Percentiles rank a stretch among this genome's conserved stretches.
phyloP scores from a whole-genome alignment of 2,888 invertebrate genomes.

The Brassicogethes aeneus region DNA sequence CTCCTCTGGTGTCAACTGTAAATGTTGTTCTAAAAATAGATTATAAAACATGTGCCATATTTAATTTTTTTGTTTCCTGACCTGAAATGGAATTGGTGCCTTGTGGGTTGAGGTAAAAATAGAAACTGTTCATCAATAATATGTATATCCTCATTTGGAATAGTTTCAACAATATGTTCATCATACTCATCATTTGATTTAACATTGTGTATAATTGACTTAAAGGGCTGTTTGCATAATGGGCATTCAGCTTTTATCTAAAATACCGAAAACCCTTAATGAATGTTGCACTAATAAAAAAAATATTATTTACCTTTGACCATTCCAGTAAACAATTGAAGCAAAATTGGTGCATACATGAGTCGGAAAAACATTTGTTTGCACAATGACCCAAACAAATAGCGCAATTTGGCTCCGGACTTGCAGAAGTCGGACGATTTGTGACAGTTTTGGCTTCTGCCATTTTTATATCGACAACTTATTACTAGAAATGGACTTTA shows the following conservation, averaged over 20 bases:
- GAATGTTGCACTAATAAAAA: constrained; percentile 1
- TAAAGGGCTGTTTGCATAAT: constrained; percentile 85
- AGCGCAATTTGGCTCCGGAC: constrained; percentile 80
- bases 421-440: constrained; percentile 26
- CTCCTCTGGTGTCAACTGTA: constrained; percentile 52
- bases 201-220: constrained; percentile 87
- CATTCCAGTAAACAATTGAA: constrained; percentile 87
- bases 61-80: constrained; percentile 12
- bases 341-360: constrained; percentile 90
- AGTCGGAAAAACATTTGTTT: constrained; percentile 86
- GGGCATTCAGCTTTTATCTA: constrained; percentile 91
- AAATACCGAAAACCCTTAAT: constrained; percentile 24
- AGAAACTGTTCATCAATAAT: constrained; percentile 27
- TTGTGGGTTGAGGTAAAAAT: constrained; percentile 26
- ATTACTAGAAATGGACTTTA: background rate
- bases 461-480: constrained; percentile 24
- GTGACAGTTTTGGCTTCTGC: constrained; percentile 25
- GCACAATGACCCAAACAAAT: constrained; percentile 82
- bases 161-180: constrained; percentile 53
- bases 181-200: constrained; percentile 82
- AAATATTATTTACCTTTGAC: constrained; percentile 63
- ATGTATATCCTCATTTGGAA: constrained; percentile 27
- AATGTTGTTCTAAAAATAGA: constrained; percentile 55
- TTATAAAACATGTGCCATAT: no score
- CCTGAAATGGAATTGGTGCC: constrained; percentile 40